A percentile compares a stretch with the other conserved stretches of the same genome.
phyloP scores from a whole-genome alignment of 2,797 vertebrate genomes.

The Lagodon rhomboides region DNA sequence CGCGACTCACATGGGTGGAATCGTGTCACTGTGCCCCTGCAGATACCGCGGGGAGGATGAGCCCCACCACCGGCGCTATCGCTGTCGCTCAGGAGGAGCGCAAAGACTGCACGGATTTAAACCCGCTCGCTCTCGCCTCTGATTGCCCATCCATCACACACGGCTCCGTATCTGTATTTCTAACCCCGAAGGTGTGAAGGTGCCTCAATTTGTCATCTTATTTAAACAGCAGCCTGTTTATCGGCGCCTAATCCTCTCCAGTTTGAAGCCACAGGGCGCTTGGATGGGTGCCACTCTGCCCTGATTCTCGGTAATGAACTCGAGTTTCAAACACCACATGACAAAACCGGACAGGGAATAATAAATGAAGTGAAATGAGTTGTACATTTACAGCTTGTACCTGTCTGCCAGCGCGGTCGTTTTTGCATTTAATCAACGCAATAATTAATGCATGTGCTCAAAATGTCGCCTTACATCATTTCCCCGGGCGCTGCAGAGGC shows the following conservation, averaged over 20 bases:
- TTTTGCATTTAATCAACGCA: neutral
- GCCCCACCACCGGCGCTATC: conserved; percentile 26
- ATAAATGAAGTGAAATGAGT: conserved; percentile 39
- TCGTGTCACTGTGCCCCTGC: conserved; percentile 55
- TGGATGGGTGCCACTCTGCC: conserved; percentile 46
- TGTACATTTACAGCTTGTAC: conserved; percentile 23
- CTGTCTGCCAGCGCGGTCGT: conserved; percentile 22
- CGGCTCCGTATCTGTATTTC: conserved; percentile 70
- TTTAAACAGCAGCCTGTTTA: conserved; percentile 77
- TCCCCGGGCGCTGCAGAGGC: neutral
- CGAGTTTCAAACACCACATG: conserved; percentile 46
- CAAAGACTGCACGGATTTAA: conserved; percentile 49
- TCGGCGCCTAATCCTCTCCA: conserved; percentile 62
- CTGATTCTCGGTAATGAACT: conserved; percentile 31
- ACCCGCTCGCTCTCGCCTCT: conserved; percentile 39
- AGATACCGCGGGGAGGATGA: conserved; percentile 47
- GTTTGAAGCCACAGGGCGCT: conserved; percentile 44
- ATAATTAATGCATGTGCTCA: neutral
- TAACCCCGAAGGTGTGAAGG: conserved; percentile 73
- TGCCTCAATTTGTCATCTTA: conserved; percentile 74
- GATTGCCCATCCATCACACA: conserved; percentile 68
- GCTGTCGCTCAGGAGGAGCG: conserved; percentile 30
- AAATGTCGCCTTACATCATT: conserved; percentile 18
- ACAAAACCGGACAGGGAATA: conserved; percentile 41
- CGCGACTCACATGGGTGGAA: conserved; percentile 55